Conservation (phyloP, 2,888 invertebrate genomes). For the Phaonia tiefii region DNA sequence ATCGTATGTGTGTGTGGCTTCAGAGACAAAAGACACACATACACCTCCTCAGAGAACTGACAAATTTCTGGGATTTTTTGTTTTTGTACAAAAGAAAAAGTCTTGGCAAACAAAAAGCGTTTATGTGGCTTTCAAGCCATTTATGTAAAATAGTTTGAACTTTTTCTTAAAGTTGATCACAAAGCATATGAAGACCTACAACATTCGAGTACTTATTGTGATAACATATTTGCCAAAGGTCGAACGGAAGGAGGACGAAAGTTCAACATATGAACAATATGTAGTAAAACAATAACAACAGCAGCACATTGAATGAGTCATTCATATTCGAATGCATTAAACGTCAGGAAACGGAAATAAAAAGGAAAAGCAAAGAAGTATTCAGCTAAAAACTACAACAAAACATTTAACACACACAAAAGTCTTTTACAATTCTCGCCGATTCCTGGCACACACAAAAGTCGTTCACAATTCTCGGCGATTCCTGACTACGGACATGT, state of each 20-base stretch:
- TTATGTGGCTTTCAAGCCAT: constrained; percentile 63
- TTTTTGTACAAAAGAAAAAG: constrained; percentile 43
- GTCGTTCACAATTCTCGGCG: neutral
- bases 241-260: neutral
- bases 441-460: neutral
- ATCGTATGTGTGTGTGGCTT: constrained; percentile 17
- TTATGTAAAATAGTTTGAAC: constrained; percentile 64
- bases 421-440: neutral
- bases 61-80: constrained; percentile 55
- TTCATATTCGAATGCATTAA: constrained; percentile 9
- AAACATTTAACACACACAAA: neutral
- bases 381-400: neutral
- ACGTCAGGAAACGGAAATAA: constrained; percentile 32
- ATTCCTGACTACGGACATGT: neutral
- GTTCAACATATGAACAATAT: constrained; percentile 32
- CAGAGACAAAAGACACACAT: constrained; percentile 8
- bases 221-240: constrained; percentile 45
- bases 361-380: constrained; percentile 14
- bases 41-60: constrained; percentile 19
- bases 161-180: constrained; percentile 54
- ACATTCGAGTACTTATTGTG: neutral
- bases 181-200: constrained; percentile 33
- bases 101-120: constrained; percentile 52
- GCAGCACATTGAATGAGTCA: neutral
- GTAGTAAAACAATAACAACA: constrained; percentile 34